Evolutionary conservation across 1,140 invertebrate genomes (phyloP).

Genomic region (Cherax quadricarinatus): DNA sequence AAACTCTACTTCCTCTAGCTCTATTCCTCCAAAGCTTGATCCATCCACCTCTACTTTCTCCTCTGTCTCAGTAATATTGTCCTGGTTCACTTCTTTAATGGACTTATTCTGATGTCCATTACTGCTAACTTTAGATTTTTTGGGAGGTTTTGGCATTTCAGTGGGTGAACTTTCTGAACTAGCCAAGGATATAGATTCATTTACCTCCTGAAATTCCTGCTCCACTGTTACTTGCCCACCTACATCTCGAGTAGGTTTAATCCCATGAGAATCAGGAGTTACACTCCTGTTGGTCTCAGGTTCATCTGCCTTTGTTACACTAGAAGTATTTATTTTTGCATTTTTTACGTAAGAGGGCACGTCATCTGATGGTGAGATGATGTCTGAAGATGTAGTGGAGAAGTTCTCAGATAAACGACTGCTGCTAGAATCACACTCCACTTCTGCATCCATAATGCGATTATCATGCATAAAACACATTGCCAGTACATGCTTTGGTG

Average conservation of each 20-base stretch:
- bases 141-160: not conserved
- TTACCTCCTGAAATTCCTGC: not conserved
- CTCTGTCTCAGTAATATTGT: slow-evolving; percentile 18
- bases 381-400: slow-evolving; percentile 48
- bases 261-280: not conserved
- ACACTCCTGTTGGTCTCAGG: not conserved
- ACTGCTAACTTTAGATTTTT: slow-evolving; percentile 20
- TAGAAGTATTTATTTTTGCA: slow-evolving; percentile 60
- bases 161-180: not conserved
- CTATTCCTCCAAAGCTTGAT: slow-evolving; percentile 19
- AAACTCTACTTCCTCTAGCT: slow-evolving; percentile 30
- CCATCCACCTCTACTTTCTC: slow-evolving; percentile 39
- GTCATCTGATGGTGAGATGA: slow-evolving; percentile 7
- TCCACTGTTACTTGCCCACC: slow-evolving; percentile 16
- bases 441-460: slow-evolving; percentile 35
- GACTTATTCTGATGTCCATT: not conserved
- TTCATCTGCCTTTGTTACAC: slow-evolving; percentile 47
- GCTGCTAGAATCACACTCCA: slow-evolving; percentile 34
- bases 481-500: slow-evolving; percentile 71
- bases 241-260: not conserved
- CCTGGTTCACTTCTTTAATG: slow-evolving; percentile 23
- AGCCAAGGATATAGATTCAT: not conserved
- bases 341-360: slow-evolving; percentile 57
- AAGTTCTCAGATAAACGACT: slow-evolving; percentile 57
- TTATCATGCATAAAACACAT: slow-evolving; percentile 72